Evolutionary conservation across 1,140 invertebrate genomes (phyloP).

Genomic region (Paraescarpia echinospica): DNA sequence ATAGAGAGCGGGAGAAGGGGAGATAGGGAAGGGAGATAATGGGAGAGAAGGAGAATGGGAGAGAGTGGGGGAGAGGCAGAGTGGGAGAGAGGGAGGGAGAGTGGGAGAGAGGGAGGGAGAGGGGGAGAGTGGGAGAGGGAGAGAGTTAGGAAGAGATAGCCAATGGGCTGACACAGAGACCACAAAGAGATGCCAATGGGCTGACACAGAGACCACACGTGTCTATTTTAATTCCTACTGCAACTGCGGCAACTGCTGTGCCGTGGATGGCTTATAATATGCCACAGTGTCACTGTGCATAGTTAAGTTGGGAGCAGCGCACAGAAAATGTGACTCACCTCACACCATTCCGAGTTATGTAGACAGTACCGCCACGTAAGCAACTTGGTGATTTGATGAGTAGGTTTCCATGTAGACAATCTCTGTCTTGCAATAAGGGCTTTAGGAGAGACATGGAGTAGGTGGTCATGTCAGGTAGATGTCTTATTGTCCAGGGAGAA

Average conservation of each 20-base stretch:
- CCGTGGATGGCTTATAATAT: neutral
- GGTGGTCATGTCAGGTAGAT: no score
- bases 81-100: no score
- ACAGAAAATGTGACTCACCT: neutral
- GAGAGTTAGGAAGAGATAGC: no score
- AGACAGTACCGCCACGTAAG: neutral
- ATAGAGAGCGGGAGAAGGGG: no score
- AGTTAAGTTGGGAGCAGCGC: neutral
- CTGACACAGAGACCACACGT: neutral
- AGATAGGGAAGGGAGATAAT: no score
- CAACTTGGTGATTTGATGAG: neutral
- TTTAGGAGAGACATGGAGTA: no score
- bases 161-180: neutral
- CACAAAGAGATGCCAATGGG: neutral
- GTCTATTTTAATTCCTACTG: neutral
- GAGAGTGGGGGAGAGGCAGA: no score
- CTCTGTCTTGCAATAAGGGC: no score
- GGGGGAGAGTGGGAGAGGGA: no score
- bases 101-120: no score
- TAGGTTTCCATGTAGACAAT: neutral
- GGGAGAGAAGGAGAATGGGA: no score
- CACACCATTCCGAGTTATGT: neutral
- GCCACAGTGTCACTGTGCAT: neutral
- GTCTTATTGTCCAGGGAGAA: no score
- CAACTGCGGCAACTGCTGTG: neutral